Conservation (phyloP, 2,888 invertebrate genomes). For the Entomobrya proxima region DNA sequence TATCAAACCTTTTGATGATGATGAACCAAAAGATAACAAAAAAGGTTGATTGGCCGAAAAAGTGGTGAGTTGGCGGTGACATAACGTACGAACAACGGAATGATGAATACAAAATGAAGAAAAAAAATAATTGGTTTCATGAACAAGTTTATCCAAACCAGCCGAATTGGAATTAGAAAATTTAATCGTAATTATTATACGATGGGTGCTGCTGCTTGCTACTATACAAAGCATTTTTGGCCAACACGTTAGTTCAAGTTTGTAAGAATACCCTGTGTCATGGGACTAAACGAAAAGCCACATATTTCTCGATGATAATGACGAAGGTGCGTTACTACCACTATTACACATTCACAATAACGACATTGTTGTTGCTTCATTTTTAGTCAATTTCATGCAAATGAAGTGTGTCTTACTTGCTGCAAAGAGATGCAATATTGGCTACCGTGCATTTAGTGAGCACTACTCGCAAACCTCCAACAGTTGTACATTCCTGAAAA, state of each 20-base stretch:
- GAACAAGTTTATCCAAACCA: constrained; percentile 55
- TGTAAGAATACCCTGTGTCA: neutral
- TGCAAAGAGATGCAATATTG: constrained; percentile 12
- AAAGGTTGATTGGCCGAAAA: constrained; percentile 57
- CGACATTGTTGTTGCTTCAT: constrained; percentile 46
- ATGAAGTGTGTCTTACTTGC: constrained; percentile 32
- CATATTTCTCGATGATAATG: neutral
- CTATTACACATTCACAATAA: constrained; percentile 19
- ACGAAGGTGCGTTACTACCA: neutral
- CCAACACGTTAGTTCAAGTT: constrained; percentile 10
- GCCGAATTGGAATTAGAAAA: constrained; percentile 33
- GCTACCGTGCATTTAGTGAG: constrained; percentile 29
- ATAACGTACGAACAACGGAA: constrained; percentile 30
- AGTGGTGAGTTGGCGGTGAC: constrained; percentile 42
- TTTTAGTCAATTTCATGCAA: constrained; percentile 56
- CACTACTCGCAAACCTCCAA: neutral
- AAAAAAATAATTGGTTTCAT: constrained; percentile 51
- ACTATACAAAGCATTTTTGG: neutral
- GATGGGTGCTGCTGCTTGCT: neutral
- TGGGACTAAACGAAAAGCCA: neutral
- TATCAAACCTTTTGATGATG: constrained; percentile 19
- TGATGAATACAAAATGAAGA: constrained; percentile 39
- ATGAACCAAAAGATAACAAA: constrained; percentile 31
- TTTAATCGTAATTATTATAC: constrained; percentile 31
- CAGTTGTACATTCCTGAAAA: neutral